Percentiles rank a stretch among this genome's conserved stretches.
Evolutionary conservation across 2,888 invertebrate genomes (phyloP).

Genomic region (Meghimatium bilineatum): DNA sequence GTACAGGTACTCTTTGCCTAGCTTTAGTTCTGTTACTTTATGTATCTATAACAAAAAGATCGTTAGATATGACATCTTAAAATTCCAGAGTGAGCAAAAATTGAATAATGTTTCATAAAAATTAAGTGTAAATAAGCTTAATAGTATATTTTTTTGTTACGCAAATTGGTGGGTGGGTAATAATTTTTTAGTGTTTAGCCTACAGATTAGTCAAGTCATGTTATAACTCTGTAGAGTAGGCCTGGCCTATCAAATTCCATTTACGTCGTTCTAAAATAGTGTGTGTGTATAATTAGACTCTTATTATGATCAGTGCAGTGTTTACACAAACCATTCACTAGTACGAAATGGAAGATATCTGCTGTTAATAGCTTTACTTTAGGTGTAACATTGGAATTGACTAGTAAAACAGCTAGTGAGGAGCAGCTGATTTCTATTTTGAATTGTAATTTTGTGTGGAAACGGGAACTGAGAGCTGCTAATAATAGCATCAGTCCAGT

Average conservation of each 20-base stretch:
- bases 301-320: background rate
- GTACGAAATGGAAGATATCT: background rate
- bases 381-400: too few relatives aligned
- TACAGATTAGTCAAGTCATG: background rate
- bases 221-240: background rate
- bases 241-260: too few relatives aligned
- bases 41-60: background rate
- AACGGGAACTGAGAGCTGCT: too few relatives aligned
- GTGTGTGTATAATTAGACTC: too few relatives aligned
- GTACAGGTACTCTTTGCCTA: slow-evolving; percentile 1
- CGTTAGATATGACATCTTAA: background rate
- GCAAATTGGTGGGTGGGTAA: background rate
- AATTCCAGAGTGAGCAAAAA: background rate
- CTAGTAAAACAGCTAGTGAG: too few relatives aligned
- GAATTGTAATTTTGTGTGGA: too few relatives aligned
- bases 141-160: background rate
- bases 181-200: background rate
- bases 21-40: background rate
- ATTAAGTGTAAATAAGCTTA: background rate
- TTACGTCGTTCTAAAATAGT: background rate
- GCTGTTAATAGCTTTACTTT: too few relatives aligned
- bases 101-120: background rate
- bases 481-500: too few relatives aligned
- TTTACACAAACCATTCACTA: background rate
- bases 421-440: too few relatives aligned